These are phyloP conservation scores for Saccopteryx leptura DNA, from an alignment of 2,113 vertebrate genomes.

Conservation along the genomic window DNA sequence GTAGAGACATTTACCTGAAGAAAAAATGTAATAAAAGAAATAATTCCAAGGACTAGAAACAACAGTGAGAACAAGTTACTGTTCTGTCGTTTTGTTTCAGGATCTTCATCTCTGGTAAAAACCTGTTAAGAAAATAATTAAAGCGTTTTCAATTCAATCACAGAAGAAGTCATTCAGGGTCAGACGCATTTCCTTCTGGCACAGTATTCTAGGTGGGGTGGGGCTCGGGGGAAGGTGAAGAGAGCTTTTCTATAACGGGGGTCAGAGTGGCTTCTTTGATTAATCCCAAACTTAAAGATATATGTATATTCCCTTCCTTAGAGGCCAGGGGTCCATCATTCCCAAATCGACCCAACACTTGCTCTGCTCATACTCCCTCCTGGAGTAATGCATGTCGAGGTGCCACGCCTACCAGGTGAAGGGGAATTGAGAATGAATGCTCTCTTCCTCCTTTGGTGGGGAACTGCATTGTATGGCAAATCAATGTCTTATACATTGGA, in stretches of 20 bases:
- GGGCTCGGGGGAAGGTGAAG: too few relatives aligned
- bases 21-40: slow-evolving; percentile 95
- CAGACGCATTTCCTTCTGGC: not conserved
- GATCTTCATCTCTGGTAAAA: slow-evolving; percentile 81
- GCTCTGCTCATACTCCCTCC: not conserved
- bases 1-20: slow-evolving; percentile 92
- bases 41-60: slow-evolving; percentile 91
- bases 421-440: not conserved
- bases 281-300: not conserved
- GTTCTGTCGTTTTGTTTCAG: slow-evolving; percentile 75
- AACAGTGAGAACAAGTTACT: slow-evolving; percentile 92
- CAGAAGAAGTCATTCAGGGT: not conserved
- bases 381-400: not conserved
- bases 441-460: not conserved
- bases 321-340: not conserved
- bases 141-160: slow-evolving; percentile 31
- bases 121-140: slow-evolving; percentile 86
- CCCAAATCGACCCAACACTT: not conserved
- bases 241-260: not conserved
- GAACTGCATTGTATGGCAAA: not conserved
- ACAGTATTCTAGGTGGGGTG: not conserved
- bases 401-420: not conserved
- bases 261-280: not conserved
- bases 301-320: not conserved
- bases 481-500: not conserved